Evolutionary conservation across 2,888 invertebrate species (phyloP).

Genomic region (Pheosia gnoma): DNA sequence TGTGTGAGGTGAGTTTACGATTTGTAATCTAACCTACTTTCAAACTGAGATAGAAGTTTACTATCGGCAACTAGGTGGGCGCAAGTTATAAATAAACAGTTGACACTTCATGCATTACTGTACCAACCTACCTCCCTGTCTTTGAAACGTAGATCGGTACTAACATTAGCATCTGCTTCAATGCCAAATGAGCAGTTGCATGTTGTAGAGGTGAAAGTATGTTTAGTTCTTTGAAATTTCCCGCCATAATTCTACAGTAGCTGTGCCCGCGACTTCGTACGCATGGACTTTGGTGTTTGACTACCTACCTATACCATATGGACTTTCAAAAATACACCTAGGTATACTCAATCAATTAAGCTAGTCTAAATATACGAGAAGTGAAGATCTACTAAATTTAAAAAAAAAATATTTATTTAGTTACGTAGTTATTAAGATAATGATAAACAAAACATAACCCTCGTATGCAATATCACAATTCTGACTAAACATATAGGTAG

Average conservation of each 20-base stretch:
- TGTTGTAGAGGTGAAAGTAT: neutral
- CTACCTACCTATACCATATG: no score
- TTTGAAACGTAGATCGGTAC: neutral
- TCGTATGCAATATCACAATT: no score
- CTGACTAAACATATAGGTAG: neutral
- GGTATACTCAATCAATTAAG: no score
- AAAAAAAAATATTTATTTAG: no score
- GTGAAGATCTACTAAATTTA: no score
- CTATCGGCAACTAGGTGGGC: conserved; percentile 44
- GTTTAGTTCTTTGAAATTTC: neutral
- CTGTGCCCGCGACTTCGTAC: no score
- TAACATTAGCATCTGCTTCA: neutral
- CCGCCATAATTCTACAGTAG: neutral
- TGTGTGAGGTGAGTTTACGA: conserved; percentile 31
- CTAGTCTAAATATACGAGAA: no score
- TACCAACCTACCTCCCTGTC: neutral
- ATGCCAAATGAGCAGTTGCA: neutral
- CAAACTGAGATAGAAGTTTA: conserved; percentile 44
- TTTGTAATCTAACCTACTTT: conserved; percentile 73
- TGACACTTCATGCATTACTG: conserved; percentile 54
- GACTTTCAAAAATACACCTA: no score
- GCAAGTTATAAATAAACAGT: conserved; percentile 59
- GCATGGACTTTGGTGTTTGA: no score
- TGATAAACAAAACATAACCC: no score
- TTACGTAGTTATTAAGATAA: no score